A percentile compares a stretch with the other conserved stretches of the same genome.
Conservation (phyloP, 92 coral and sea anemone genomes). For the Epizoanthus scotinus region DNA sequence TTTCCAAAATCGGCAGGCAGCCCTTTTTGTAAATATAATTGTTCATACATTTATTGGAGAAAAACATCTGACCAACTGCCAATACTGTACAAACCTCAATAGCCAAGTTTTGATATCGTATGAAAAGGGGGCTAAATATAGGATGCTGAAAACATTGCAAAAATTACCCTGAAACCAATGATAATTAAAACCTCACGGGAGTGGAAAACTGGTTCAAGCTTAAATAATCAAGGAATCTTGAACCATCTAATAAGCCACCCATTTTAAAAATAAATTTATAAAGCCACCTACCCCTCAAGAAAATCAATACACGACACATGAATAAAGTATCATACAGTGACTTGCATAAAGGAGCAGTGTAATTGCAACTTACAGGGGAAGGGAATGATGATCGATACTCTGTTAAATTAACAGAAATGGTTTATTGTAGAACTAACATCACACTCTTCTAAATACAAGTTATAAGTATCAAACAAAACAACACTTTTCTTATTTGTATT, state of each 20-base stretch:
- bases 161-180: constrained; percentile 2
- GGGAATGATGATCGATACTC: constrained; percentile 3
- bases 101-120: constrained; percentile 11
- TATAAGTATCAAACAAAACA: constrained; percentile 5
- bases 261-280: constrained; percentile 10
- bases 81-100: constrained; percentile 7
- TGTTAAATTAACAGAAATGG: background rate
- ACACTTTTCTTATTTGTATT: constrained; percentile 4
- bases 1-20: constrained; percentile 7
- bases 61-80: background rate
- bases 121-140: constrained; percentile 1
- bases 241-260: constrained; percentile 6
- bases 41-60: constrained; percentile 7
- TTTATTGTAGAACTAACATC: constrained; percentile 13
- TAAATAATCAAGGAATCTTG: constrained; percentile 8
- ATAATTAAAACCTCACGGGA: background rate
- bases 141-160: constrained; percentile 28
- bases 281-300: constrained; percentile 10
- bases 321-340: constrained; percentile 12
- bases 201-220: too few species aligned
- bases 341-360: constrained; percentile 15
- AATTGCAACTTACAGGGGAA: constrained; percentile 4
- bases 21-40: constrained; percentile 23
- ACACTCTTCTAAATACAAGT: constrained; percentile 2
- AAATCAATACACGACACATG: background rate